phyloP scores from a whole-genome alignment of 2,888 invertebrate species.

The Branchellion lobata region DNA sequence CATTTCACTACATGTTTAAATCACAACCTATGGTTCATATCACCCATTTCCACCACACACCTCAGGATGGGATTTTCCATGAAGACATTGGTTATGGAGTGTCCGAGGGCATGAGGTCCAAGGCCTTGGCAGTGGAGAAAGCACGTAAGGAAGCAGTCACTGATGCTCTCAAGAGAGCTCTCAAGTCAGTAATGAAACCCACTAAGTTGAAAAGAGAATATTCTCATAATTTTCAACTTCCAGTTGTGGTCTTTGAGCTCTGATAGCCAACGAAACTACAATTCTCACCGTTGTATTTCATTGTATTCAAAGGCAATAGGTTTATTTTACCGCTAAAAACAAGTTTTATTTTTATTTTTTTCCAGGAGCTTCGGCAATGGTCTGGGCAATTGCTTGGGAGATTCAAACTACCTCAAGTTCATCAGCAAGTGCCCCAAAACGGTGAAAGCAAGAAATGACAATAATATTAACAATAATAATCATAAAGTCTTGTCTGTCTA shows the following conservation, averaged over 20 bases:
- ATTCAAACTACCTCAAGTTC: conserved; percentile 60
- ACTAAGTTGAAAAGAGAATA: not conserved
- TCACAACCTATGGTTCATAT: too few relatives aligned
- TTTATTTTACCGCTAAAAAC: not conserved
- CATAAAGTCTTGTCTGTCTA: not conserved
- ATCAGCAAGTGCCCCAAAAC: conserved; percentile 58
- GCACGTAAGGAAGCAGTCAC: conserved; percentile 63
- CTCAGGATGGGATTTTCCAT: conserved; percentile 62
- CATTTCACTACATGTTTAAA: too few relatives aligned
- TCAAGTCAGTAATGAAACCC: conserved; percentile 58
- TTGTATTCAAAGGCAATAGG: not conserved
- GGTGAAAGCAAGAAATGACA: too few relatives aligned
- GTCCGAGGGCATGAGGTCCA: conserved; percentile 63
- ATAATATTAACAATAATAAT: too few relatives aligned
- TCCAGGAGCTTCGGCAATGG: conserved; percentile 62
- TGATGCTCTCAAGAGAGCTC: conserved; percentile 62
- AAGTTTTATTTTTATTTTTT: not conserved
- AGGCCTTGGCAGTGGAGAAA: conserved; percentile 62
- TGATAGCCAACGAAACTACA: too few relatives aligned
- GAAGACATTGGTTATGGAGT: conserved; percentile 64
- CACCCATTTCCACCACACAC: not conserved
- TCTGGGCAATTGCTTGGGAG: conserved; percentile 62
- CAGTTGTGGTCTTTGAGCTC: too few relatives aligned
- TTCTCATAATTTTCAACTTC: not conserved
- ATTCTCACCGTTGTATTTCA: too few relatives aligned